Conservation (phyloP, 2,797 vertebrate genomes). For the Channallabes apus region DNA sequence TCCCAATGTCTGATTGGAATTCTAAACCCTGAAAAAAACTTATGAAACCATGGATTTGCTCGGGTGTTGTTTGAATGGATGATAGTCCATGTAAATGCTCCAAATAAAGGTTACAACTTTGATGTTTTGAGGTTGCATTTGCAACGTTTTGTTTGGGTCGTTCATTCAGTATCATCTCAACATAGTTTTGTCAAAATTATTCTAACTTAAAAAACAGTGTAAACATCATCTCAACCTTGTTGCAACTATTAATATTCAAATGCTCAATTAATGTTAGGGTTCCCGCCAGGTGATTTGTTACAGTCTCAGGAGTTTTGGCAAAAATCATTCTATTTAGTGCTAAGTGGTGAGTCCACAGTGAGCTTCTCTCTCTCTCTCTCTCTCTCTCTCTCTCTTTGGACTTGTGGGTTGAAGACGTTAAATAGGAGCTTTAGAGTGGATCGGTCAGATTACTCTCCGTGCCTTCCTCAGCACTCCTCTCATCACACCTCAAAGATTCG, state of each 20-base stretch:
- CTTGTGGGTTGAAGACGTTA: slow-evolving; percentile 2
- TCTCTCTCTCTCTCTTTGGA: neutral
- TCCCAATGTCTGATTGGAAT: no score
- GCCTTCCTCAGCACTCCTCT: neutral
- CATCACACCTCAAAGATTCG: neutral
- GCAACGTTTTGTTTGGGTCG: no score
- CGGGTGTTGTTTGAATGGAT: no score
- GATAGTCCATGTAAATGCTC: no score
- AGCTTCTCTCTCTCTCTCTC: neutral
- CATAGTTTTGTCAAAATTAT: no score
- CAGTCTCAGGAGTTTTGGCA: neutral
- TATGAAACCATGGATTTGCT: no score
- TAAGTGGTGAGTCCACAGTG: neutral
- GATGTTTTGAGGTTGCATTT: no score
- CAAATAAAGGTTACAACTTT: no score
- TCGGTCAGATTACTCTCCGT: neutral
- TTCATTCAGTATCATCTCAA: no score
- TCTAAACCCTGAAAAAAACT: no score
- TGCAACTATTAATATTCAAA: neutral
- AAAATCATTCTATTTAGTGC: neutral
- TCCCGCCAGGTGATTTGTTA: neutral
- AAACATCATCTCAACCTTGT: neutral
- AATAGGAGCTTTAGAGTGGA: neutral
- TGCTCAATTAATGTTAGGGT: no score
- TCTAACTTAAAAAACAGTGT: neutral